Evolutionary conservation across 2,113 vertebrate genomes (phyloP).

Genomic region (Leucopsar rothschildi): DNA sequence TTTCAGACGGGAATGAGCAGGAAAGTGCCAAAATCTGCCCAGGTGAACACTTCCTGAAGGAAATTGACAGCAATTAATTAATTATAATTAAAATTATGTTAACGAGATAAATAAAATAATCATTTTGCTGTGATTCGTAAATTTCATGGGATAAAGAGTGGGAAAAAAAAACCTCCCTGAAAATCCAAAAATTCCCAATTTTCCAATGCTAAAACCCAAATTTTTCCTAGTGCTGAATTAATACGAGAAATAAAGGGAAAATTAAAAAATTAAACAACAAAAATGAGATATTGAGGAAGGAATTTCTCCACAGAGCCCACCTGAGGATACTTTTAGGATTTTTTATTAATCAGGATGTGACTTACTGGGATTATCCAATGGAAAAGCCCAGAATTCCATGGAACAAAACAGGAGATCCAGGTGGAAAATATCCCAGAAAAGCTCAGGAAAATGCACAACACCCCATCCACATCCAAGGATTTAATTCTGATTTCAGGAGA

Average conservation of each 20-base stretch:
- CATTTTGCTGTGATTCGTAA: accelerated
- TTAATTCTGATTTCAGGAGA: background rate
- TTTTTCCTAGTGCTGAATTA: background rate
- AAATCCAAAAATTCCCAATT: background rate
- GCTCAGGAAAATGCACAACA: background rate
- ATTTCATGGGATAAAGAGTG: accelerated
- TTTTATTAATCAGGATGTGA: background rate
- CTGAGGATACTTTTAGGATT: background rate
- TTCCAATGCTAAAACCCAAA: background rate
- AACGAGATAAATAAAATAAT: background rate
- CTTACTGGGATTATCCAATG: background rate
- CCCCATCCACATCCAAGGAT: background rate
- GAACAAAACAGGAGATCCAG: background rate
- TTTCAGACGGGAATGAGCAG: accelerated
- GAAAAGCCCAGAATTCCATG: background rate
- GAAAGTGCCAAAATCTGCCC: accelerated
- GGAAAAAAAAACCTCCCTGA: background rate
- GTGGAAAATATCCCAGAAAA: background rate
- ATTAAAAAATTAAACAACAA: accelerated
- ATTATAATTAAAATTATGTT: accelerated
- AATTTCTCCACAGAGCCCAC: background rate
- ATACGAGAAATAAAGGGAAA: accelerated
- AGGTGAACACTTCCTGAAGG: background rate
- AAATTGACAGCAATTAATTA: background rate
- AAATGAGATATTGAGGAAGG: background rate